Conservation (phyloP, 2,888 invertebrate genomes). For the Drosophila kambysellisi region DNA sequence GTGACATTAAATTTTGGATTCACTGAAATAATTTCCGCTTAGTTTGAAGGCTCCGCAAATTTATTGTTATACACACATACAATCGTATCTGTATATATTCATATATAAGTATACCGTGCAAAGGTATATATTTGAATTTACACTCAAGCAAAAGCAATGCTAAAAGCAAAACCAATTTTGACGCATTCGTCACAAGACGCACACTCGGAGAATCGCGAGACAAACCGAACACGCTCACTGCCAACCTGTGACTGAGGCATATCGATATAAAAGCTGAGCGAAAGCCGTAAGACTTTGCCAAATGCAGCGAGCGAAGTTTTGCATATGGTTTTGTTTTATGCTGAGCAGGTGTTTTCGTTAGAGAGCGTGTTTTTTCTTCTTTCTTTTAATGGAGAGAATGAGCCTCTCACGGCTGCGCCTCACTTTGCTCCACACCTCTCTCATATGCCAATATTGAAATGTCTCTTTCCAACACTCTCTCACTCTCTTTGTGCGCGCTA, state of each 20-base stretch:
- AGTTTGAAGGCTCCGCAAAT: constrained; percentile 3
- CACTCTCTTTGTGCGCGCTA: constrained; percentile 5
- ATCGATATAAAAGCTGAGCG: constrained; percentile 40
- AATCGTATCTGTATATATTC: neutral
- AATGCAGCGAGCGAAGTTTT: constrained; percentile 41
- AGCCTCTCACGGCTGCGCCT: constrained; percentile 45
- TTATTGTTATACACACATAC: neutral
- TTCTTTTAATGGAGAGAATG: constrained; percentile 1
- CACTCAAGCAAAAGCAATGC: constrained; percentile 6
- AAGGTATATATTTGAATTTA: constrained; percentile 12
- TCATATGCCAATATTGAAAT: constrained; percentile 23
- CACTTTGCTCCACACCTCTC: constrained; percentile 32
- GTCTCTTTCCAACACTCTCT: constrained; percentile 1
- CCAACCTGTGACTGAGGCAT: constrained; percentile 47
- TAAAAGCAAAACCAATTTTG: constrained; percentile 21
- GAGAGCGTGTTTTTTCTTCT: neutral
- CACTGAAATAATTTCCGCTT: constrained; percentile 4
- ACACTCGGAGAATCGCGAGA: constrained; percentile 9
- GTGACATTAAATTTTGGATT: constrained; percentile 1
- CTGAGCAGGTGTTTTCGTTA: constrained; percentile 35
- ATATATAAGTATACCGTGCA: constrained; percentile 3
- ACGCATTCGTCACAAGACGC: constrained; percentile 30
- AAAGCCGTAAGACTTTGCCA: constrained; percentile 11
- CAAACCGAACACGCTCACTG: constrained; percentile 47
- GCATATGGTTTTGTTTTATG: constrained; percentile 21